A percentile compares a stretch with the other conserved stretches of the same genome.
Conservation (phyloP, 2,113 vertebrate genomes). For the Pomatostomus ruficeps region DNA sequence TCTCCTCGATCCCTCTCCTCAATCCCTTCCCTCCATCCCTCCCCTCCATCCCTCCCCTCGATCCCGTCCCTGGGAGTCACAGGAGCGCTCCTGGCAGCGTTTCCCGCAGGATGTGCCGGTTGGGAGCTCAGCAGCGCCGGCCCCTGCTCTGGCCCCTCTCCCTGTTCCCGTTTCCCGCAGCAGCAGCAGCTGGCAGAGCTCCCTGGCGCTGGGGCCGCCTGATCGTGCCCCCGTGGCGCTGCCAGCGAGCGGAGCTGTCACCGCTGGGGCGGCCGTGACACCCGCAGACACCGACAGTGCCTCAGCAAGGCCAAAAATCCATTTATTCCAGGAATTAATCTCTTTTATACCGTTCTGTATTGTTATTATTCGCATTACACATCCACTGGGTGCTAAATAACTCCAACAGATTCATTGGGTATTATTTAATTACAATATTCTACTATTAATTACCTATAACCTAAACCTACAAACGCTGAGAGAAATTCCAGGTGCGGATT, state of each 20-base stretch:
- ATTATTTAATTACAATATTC: too few relatives aligned
- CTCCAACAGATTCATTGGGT: too few relatives aligned
- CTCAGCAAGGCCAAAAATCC: too few relatives aligned
- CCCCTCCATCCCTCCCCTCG: background rate
- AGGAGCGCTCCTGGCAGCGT: background rate
- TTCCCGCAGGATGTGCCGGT: background rate
- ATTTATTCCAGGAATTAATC: too few relatives aligned
- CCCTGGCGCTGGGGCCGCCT: background rate
- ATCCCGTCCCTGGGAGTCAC: background rate
- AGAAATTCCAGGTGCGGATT: too few relatives aligned
- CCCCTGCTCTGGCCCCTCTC: background rate
- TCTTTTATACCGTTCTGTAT: too few relatives aligned
- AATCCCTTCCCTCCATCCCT: background rate
- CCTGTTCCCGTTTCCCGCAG: background rate
- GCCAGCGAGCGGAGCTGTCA: background rate
- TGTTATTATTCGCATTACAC: too few relatives aligned
- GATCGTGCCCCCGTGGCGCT: background rate
- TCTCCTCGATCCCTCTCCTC: background rate
- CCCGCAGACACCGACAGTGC: too few relatives aligned
- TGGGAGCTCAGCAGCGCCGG: background rate
- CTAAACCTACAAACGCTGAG: too few relatives aligned
- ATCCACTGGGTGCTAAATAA: too few relatives aligned
- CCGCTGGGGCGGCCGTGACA: too few relatives aligned
- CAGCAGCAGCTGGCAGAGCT: conserved; percentile 12
- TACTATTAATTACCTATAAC: too few relatives aligned